Evolutionary conservation across 2,888 invertebrate genomes (phyloP).

Genomic region (Linnaemya tessellans): DNA sequence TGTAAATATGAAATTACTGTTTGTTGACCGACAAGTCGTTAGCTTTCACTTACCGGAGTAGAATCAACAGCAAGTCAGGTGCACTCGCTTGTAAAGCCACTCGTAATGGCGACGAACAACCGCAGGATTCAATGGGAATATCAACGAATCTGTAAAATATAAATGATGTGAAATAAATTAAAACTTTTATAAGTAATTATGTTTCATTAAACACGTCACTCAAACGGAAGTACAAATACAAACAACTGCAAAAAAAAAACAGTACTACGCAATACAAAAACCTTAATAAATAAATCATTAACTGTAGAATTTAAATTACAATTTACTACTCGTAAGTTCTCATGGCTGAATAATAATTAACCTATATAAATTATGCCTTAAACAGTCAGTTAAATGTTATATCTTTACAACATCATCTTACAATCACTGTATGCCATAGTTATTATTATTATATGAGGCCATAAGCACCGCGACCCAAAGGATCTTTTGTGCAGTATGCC

Average conservation of each 20-base stretch:
- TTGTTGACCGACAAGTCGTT: neutral
- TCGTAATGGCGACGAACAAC: constrained; percentile 88
- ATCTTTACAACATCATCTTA: too few species aligned
- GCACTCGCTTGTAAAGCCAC: constrained; percentile 90
- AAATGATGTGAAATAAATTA: constrained; percentile 63
- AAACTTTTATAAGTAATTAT: constrained; percentile 27
- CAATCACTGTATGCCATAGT: too few species aligned
- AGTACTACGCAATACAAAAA: neutral
- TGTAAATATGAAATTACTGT: too few species aligned
- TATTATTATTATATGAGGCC: too few species aligned
- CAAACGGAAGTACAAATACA: neutral
- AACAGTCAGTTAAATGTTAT: too few species aligned
- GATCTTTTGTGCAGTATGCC: too few species aligned
- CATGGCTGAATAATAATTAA: too few species aligned
- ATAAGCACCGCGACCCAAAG: too few species aligned
- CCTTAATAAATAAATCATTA: neutral
- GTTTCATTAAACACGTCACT: constrained; percentile 25
- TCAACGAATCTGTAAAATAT: constrained; percentile 86
- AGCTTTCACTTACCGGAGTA: constrained; percentile 84
- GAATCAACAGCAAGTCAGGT: constrained; percentile 89
- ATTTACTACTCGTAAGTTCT: neutral
- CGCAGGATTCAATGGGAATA: constrained; percentile 92
- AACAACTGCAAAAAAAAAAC: neutral
- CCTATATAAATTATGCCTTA: too few species aligned
- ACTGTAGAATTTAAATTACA: neutral